Conservation (phyloP, 1,140 invertebrate species). For the Ericerus pela region DNA sequence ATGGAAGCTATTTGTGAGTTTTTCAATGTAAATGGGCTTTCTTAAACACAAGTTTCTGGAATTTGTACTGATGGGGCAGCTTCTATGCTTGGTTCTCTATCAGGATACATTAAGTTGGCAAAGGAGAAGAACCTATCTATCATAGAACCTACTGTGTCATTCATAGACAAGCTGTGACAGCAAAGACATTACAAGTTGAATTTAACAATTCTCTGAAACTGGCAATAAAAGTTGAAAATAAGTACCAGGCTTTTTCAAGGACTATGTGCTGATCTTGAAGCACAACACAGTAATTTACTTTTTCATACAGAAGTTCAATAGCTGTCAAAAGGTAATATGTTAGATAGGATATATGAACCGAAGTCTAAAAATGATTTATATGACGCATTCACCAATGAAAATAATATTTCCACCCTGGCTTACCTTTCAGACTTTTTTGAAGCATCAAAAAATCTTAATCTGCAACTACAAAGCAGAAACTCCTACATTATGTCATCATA, state of each 20-base stretch:
- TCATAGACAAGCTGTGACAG: slow-evolving; percentile 26
- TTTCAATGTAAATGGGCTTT: no score
- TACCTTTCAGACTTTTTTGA: no score
- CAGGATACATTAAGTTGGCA: slow-evolving; percentile 26
- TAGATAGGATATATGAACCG: slow-evolving; percentile 14
- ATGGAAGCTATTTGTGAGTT: no score
- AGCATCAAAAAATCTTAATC: no score
- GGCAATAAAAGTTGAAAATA: slow-evolving; percentile 25
- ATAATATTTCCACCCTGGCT: no score
- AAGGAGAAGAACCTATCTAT: slow-evolving; percentile 27
- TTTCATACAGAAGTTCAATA: no score
- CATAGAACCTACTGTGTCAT: slow-evolving; percentile 28
- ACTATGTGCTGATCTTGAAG: slow-evolving; percentile 22
- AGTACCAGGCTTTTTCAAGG: slow-evolving; percentile 25
- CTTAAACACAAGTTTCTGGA: slow-evolving; percentile 22
- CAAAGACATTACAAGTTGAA: slow-evolving; percentile 16
- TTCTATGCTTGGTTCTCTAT: slow-evolving; percentile 29
- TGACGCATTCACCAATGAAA: no score
- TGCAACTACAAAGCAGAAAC: no score
- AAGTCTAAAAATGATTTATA: slow-evolving; percentile 17
- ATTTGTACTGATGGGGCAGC: slow-evolving; percentile 32
- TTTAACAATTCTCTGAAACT: slow-evolving; percentile 8
- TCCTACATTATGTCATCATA: no score
- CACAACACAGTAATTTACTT: no score
- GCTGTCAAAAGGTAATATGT: slow-evolving; percentile 18